Evolutionary conservation across 2,888 invertebrate species (phyloP).

Genomic region (Allolobophora icterica): DNA sequence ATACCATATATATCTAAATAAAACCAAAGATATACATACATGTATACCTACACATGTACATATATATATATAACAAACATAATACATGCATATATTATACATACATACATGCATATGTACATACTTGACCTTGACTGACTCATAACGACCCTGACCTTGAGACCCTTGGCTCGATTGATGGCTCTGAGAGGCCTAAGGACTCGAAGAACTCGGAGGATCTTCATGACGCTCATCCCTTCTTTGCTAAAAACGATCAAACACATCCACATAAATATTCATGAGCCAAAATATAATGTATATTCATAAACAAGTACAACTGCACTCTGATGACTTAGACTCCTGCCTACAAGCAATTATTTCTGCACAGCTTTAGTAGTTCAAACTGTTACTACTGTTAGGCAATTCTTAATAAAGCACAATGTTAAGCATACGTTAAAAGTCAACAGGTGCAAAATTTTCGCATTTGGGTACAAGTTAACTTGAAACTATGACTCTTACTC

Average conservation of each 20-base stretch:
- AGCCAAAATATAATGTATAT: too few species aligned
- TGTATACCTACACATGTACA: too few species aligned
- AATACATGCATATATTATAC: neutral
- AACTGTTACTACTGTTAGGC: too few species aligned
- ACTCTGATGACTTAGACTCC: neutral
- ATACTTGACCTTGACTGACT: neutral
- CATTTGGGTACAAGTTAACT: too few species aligned
- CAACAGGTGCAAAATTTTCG: too few species aligned
- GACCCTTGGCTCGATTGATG: constrained; percentile 98
- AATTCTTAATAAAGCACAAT: too few species aligned
- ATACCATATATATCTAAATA: neutral
- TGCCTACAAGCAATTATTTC: too few species aligned
- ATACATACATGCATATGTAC: constrained; percentile 4
- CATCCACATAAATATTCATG: neutral
- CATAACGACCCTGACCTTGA: constrained; percentile 78
- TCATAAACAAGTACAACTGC: neutral
- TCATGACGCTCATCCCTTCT: constrained; percentile 85
- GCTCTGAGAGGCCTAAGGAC: constrained; percentile 97
- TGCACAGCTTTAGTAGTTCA: too few species aligned
- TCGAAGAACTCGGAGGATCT: constrained; percentile 93
- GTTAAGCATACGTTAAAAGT: too few species aligned
- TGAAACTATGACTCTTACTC: neutral
- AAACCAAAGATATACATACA: neutral
- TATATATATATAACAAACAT: too few species aligned
- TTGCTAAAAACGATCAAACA: constrained; percentile 55